A percentile compares a stretch with the other conserved stretches of the same genome.
phyloP scores from a whole-genome alignment of 1,140 invertebrate species.

The Thaumetopoea pityocampa region DNA sequence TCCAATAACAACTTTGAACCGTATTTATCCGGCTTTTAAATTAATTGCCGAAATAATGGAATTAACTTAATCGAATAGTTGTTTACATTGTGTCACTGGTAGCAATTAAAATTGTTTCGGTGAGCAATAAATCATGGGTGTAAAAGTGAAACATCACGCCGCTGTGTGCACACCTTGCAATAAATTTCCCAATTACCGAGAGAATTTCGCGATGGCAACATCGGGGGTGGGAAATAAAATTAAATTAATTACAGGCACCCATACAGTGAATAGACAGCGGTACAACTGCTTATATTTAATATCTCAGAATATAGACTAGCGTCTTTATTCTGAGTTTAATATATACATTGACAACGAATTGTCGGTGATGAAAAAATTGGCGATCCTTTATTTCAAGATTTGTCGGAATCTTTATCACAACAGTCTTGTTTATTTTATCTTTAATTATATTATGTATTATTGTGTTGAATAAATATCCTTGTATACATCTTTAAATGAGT shows the following conservation, averaged over 20 bases:
- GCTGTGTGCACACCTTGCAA: slow-evolving; percentile 65
- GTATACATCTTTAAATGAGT: no score
- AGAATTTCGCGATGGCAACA: slow-evolving; percentile 56
- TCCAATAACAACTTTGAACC: slow-evolving; percentile 31
- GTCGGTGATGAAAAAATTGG: no score
- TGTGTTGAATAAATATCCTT: no score
- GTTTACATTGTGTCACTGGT: slow-evolving; percentile 71
- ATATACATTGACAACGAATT: background rate
- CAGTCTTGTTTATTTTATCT: no score
- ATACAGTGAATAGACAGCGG: slow-evolving; percentile 1
- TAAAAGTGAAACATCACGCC: slow-evolving; percentile 71
- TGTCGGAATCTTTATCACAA: no score
- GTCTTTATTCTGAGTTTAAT: no score
- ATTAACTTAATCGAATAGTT: slow-evolving; percentile 75
- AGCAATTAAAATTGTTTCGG: slow-evolving; percentile 74
- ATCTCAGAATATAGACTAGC: no score
- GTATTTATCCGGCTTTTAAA: slow-evolving; percentile 54
- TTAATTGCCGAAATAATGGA: slow-evolving; percentile 67
- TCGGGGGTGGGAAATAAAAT: slow-evolving; percentile 47
- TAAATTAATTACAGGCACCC: slow-evolving; percentile 56
- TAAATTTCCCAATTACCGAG: slow-evolving; percentile 71
- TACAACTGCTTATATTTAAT: no score
- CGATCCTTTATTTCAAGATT: no score
- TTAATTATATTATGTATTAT: no score
- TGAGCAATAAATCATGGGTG: slow-evolving; percentile 69